Evolutionary conservation across 2,888 invertebrate genomes (phyloP).

Genomic region (Erebia epiphron): DNA sequence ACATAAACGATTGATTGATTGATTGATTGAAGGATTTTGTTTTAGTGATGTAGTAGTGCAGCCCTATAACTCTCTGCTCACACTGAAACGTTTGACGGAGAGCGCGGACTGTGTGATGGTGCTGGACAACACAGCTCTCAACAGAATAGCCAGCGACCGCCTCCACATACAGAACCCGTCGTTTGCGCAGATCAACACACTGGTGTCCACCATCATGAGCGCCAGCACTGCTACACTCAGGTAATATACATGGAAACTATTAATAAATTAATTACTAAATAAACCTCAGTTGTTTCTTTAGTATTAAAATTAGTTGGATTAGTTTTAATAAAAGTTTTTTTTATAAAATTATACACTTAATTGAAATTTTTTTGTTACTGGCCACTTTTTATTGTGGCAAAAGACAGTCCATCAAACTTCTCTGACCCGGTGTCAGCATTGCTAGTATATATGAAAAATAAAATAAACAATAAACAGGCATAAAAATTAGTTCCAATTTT

Average conservation of each 20-base stretch:
- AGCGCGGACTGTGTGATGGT: constrained; percentile 99
- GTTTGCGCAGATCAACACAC: constrained; percentile 97
- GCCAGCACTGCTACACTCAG: constrained; percentile 97
- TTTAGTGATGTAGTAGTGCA: constrained; percentile 96
- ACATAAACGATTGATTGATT: too few relatives aligned
- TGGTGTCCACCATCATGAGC: constrained; percentile 99
- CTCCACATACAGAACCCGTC: constrained; percentile 98
- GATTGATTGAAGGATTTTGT: too few relatives aligned
- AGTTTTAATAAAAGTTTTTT: too few relatives aligned
- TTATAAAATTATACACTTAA: background rate
- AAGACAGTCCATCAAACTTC: too few relatives aligned
- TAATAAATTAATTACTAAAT: background rate
- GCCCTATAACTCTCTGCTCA: constrained; percentile 97
- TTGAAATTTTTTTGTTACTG: background rate
- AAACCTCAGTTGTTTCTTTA: too few relatives aligned
- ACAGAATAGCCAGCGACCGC: constrained; percentile 95
- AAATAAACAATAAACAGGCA: too few relatives aligned
- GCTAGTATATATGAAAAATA: too few relatives aligned
- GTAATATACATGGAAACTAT: constrained; percentile 52
- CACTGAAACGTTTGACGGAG: constrained; percentile 95
- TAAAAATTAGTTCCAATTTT: too few relatives aligned
- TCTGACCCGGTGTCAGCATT: too few relatives aligned
- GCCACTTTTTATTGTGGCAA: too few relatives aligned
- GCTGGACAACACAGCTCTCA: constrained; percentile 98
- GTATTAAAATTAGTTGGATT: too few relatives aligned